Evolutionary conservation across 2,797 vertebrate species (phyloP), one percentile per base, ranked within the genome.

Genomic region (Chelidonichthys spinosus): DNA sequence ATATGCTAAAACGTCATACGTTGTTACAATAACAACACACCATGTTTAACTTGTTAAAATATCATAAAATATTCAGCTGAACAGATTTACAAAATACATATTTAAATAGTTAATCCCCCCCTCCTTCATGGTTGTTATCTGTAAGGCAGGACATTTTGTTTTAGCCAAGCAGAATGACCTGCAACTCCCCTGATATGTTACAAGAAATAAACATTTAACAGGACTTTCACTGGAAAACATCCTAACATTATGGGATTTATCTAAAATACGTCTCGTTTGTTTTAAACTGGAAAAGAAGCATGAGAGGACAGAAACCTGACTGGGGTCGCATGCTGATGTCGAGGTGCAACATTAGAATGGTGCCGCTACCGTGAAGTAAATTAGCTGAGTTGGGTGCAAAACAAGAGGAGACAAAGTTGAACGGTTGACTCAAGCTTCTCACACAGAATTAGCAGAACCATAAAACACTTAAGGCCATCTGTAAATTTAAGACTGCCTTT

Each of bases 1-100:
- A 25, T 25, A 72, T 63, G 37, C 55, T 79, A 71, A 85, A 86
- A 85, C 15, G 0, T 64, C 78, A 63, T 70, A 77, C 79, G 67
- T 81, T 69, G 81, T 88, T 87, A 89, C 86, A 85, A 76, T 77
- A 81, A 79, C 69, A 86, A 82, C 62, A 74, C 68, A 64, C 53
- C 0, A 53, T 63, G 42, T 79, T 85, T 69, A 83, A 83, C 61
- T 35, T 67, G 75, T 85, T 85, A 83, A 63, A 87, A 79, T 82
- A 82, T 84, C 63, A 85, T 84, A 84, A 89, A 86, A 85, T 87
- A 90, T 85, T 73, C 50, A 88, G 77, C 70, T 63, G 65, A 83
- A 84, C 70, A 65, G 35, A 79, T 89, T 91, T 87, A 90, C 86
- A 92, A 92, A 91, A 92, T 78, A 82, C 59, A 33, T 67, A 79